A percentile compares a stretch with the other conserved stretches of the same genome.
These are phyloP conservation scores for Odontophorus gujanensis DNA, from an alignment of 2,113 vertebrate species.

Conservation along the genomic window DNA sequence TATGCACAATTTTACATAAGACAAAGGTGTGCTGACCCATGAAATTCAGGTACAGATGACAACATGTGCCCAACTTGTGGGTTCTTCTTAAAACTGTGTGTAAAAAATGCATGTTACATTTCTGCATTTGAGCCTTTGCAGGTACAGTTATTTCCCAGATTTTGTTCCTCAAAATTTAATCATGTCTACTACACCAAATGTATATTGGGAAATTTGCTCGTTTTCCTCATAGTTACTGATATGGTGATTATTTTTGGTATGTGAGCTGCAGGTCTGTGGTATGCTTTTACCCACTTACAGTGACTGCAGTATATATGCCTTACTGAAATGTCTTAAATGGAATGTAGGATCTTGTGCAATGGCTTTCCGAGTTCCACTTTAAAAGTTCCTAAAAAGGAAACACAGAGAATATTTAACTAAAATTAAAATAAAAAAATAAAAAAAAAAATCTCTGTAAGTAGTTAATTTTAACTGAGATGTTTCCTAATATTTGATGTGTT, in stretches of 20 bases:
- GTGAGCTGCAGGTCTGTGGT: neutral
- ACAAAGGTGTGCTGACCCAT: neutral
- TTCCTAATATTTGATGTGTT: neutral
- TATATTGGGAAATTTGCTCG: neutral
- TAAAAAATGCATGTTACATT: neutral
- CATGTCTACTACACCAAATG: neutral
- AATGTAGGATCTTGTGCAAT: neutral
- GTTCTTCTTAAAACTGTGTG: neutral
- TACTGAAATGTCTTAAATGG: neutral
- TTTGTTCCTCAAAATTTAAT: neutral
- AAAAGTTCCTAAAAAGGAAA: neutral
- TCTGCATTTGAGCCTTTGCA: neutral
- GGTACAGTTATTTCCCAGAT: neutral
- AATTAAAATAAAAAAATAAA: neutral
- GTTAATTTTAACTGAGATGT: neutral
- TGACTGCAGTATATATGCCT: neutral
- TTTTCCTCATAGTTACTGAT: neutral
- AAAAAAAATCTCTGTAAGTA: neutral
- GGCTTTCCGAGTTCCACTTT: neutral
- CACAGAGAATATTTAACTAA: neutral
- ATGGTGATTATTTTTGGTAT: neutral
- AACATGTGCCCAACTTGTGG: neutral
- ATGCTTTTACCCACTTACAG: neutral
- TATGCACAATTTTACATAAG: neutral
- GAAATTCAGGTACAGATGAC: neutral